Conservation (phyloP, 2,888 invertebrate genomes). For the Nemurella pictetii region DNA sequence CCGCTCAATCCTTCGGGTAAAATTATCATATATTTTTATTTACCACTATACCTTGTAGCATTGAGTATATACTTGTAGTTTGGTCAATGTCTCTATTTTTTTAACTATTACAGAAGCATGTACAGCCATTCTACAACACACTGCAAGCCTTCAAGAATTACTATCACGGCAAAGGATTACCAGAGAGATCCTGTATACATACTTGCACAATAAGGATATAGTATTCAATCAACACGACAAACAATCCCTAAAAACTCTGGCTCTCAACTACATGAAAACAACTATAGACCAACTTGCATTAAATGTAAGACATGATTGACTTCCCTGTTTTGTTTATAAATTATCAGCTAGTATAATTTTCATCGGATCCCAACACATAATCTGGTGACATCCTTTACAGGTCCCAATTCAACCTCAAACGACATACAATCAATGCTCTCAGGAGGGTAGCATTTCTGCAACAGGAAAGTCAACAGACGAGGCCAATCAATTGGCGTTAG, state of each 20-base stretch:
- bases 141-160: conserved; percentile 54
- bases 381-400: not conserved
- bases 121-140: conserved; percentile 56
- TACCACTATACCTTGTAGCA: not conserved
- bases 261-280: conserved; percentile 54
- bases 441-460: not conserved
- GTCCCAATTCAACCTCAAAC: not conserved
- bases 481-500: conserved; percentile 56
- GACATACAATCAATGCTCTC: not conserved
- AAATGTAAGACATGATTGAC: conserved; percentile 3
- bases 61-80: no score
- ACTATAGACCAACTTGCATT: conserved; percentile 26
- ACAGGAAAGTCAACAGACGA: not conserved
- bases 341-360: no score
- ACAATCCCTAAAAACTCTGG: conserved; percentile 56
- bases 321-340: not conserved
- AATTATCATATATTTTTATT: not conserved
- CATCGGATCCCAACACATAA: no score
- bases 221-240: conserved; percentile 55
- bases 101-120: conserved; percentile 56
- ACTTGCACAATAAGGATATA: conserved; percentile 56
- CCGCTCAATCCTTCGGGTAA: conserved; percentile 36
- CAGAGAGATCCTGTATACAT: conserved; percentile 58
- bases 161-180: conserved; percentile 58
- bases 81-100: not conserved